Conservation (phyloP, 2,113 vertebrate species). For the Urocolius indicus region DNA sequence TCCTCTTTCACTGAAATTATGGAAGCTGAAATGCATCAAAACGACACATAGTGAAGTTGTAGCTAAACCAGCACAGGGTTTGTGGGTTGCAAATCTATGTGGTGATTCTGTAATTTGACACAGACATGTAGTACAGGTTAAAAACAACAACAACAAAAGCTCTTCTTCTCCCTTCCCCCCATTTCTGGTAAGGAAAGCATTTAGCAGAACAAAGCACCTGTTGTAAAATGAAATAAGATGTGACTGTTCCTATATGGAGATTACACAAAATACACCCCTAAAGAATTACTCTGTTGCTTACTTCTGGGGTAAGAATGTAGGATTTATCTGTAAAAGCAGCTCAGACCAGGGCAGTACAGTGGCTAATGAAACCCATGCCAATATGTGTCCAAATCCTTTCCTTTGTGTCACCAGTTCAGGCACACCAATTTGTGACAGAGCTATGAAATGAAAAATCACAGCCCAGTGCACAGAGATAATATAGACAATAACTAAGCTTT, state of each 20-base stretch:
- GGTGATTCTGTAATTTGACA: not conserved
- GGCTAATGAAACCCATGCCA: conserved; percentile 66
- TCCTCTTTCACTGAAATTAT: not conserved
- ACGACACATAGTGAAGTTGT: not conserved
- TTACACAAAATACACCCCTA: conserved; percentile 29
- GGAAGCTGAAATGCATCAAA: not conserved
- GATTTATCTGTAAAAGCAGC: conserved; percentile 59
- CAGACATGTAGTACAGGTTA: not conserved
- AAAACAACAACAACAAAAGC: conserved; percentile 36
- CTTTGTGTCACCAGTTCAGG: conserved; percentile 66
- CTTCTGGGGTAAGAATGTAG: conserved; percentile 28
- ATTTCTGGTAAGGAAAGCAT: conserved; percentile 4
- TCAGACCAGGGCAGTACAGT: conserved; percentile 50
- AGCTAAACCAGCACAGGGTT: not conserved
- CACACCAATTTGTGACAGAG: conserved; percentile 69
- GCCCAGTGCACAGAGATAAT: conserved; percentile 73
- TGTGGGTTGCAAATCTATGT: not conserved
- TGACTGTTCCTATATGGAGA: conserved; percentile 39
- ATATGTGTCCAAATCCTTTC: conserved; percentile 63
- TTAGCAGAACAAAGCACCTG: not conserved
- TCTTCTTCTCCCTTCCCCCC: not conserved
- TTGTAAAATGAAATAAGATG: conserved; percentile 54
- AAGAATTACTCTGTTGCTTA: conserved; percentile 53
- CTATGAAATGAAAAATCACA: conserved; percentile 71
- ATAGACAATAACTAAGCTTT: conserved; percentile 65